Conservation (phyloP, 2,113 vertebrate genomes). For the Plotosus lineatus region DNA sequence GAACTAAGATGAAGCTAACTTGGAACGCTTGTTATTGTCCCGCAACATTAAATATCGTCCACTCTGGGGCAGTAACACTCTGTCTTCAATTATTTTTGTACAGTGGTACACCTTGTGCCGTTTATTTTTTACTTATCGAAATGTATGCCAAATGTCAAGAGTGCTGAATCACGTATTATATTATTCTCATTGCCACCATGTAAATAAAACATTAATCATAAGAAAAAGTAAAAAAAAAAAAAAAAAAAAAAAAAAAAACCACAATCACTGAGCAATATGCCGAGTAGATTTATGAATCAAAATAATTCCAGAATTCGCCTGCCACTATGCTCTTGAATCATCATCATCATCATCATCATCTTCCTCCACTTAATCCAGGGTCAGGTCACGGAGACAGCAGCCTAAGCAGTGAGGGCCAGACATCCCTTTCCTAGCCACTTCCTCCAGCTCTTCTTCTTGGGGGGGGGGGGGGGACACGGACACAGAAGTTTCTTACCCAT, state of each 20-base stretch:
- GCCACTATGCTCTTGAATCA: conserved; percentile 1
- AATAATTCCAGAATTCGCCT: background rate
- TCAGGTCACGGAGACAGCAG: no score
- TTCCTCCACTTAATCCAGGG: no score
- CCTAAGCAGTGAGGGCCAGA: no score
- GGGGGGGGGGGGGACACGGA: no score
- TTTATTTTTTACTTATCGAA: background rate
- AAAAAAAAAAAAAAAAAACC: conserved; percentile 6
- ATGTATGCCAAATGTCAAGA: background rate
- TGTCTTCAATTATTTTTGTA: background rate
- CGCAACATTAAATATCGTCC: background rate
- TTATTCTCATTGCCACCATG: background rate
- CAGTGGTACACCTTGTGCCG: background rate
- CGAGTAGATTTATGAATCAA: background rate
- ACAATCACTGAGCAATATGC: background rate
- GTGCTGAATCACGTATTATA: background rate
- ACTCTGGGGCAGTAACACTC: background rate
- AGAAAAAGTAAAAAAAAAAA: background rate
- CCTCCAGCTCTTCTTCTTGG: no score
- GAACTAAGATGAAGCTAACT: background rate
- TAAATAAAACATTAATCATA: background rate
- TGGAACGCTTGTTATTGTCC: background rate
- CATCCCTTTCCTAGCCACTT: no score
- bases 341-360: no score
- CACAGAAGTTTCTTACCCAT: no score